Base-by-base conservation (phyloP, 1,140 invertebrate species). In the Asbolus verrucosus region DNA sequence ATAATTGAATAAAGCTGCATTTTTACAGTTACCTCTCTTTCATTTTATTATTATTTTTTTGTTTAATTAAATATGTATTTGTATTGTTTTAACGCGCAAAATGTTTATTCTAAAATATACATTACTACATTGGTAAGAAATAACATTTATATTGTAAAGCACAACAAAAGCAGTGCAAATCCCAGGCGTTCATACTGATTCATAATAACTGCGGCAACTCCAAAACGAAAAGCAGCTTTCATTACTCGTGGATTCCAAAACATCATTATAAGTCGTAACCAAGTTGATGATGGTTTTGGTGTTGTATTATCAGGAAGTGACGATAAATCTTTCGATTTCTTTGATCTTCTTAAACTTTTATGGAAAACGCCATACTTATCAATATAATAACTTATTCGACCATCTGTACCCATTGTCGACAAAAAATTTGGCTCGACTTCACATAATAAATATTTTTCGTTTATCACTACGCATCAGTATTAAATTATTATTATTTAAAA, bases 1-100 rank as follows among this genome's bases (percentile, higher is more conserved):
- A 77, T 73, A 75, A 76, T 73, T 66, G 72, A 78, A 78, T 78
- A 78, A 78, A 78, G 77, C 77, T 77, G 77, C 77, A 78, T 78
- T 78, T 78, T 78, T 78, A 78, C 76, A 77, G 69, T 75, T 75
- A 13, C n/a, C 41, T 1, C 16, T 15, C 18, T 8, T 63, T 63
- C n/a, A n/a, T n/a, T n/a, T n/a, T n/a, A n/a, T n/a, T n/a, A 27
- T 8, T 27, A 8, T 27, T 27, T 27, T 3, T 27, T 27, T 27
- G 24, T 27, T 27, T 27, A 27, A n/a, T n/a, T n/a, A n/a, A n/a
- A n/a, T n/a, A n/a, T n/a, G n/a, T n/a, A n/a, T n/a, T n/a, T n/a
- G n/a, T n/a, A n/a, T n/a, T n/a, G n/a, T n/a, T n/a, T n/a, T n/a
- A n/a, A n/a, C n/a, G n/a, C 33, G 2, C 33, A 43, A 43, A 14